phyloP scores from a whole-genome alignment of 92 coral and sea anemone genomes.

The Pocillopora grandis region DNA sequence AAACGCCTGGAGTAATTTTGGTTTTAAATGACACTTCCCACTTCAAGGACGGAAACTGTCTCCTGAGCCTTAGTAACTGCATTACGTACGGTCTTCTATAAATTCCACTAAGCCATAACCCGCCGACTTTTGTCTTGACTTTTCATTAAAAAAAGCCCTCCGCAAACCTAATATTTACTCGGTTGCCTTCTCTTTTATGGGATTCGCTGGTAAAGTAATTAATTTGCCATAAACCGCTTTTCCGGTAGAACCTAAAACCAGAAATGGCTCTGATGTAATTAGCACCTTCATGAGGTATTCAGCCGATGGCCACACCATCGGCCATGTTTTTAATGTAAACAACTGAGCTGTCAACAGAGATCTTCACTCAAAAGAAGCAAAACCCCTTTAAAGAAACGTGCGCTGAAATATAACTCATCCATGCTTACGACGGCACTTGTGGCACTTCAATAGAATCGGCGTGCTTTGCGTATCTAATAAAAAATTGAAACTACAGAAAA shows the following conservation, averaged over 20 bases:
- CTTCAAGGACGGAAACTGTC: constrained; percentile 14
- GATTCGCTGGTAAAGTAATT: constrained; percentile 33
- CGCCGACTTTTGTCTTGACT: constrained; percentile 12
- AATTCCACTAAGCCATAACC: neutral
- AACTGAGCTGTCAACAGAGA: neutral
- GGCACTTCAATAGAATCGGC: neutral
- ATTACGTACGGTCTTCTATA: neutral
- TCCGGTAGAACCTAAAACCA: constrained; percentile 17
- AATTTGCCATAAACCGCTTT: constrained; percentile 22
- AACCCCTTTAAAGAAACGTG: constrained; percentile 8
- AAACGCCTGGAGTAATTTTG: constrained; percentile 6
- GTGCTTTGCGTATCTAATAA: no score
- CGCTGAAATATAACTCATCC: neutral
- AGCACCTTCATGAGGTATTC: constrained; percentile 7
- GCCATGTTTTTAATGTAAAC: neutral
- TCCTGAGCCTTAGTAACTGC: neutral
- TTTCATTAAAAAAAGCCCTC: constrained; percentile 7
- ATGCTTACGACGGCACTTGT: neutral
- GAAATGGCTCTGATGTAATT: constrained; percentile 15
- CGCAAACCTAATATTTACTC: constrained; percentile 38
- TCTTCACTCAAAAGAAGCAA: constrained; percentile 1
- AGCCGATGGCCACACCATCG: neutral
- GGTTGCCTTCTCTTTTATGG: constrained; percentile 14
- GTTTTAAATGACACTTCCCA: constrained; percentile 40
- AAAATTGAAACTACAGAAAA: neutral